Evolutionary conservation across 1,140 invertebrate species (phyloP).

Genomic region (Heliconius congener): DNA sequence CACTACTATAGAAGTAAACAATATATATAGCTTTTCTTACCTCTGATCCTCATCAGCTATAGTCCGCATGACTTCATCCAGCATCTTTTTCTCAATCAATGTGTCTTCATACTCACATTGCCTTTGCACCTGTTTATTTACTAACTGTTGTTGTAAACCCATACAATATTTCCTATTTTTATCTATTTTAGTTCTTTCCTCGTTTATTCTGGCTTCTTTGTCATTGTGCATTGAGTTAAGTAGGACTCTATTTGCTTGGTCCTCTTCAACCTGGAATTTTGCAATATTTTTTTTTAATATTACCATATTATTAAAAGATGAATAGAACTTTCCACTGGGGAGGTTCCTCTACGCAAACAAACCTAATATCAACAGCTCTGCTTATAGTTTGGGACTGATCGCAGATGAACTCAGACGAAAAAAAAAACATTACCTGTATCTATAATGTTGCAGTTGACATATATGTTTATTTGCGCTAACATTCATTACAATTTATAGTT

Average conservation of each 20-base stretch:
- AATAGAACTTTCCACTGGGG: too few relatives aligned
- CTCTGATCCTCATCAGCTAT: slow-evolving; percentile 62
- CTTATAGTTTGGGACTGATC: too few relatives aligned
- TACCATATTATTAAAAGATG: too few relatives aligned
- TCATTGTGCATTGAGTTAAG: slow-evolving; percentile 49
- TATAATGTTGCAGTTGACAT: too few relatives aligned
- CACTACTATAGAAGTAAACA: too few relatives aligned
- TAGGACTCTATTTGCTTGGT: slow-evolving; percentile 48
- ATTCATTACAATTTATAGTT: too few relatives aligned
- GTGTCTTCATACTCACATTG: slow-evolving; percentile 65
- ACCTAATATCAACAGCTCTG: too few relatives aligned
- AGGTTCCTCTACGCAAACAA: too few relatives aligned
- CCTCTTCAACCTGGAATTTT: slow-evolving; percentile 56
- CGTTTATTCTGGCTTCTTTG: slow-evolving; percentile 43
- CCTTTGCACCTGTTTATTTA: slow-evolving; percentile 50
- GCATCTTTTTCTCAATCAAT: slow-evolving; percentile 68
- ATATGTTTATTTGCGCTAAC: too few relatives aligned
- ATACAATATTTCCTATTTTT: slow-evolving; percentile 47
- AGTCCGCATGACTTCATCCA: slow-evolving; percentile 63
- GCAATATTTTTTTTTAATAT: not conserved
- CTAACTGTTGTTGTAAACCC: slow-evolving; percentile 65
- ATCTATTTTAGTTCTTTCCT: slow-evolving; percentile 48
- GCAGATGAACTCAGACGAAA: too few relatives aligned
- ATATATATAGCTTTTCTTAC: slow-evolving; percentile 17
- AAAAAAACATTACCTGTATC: not conserved